Conservation (phyloP, 2,113 vertebrate species). For the Plectropomus leopardus region DNA sequence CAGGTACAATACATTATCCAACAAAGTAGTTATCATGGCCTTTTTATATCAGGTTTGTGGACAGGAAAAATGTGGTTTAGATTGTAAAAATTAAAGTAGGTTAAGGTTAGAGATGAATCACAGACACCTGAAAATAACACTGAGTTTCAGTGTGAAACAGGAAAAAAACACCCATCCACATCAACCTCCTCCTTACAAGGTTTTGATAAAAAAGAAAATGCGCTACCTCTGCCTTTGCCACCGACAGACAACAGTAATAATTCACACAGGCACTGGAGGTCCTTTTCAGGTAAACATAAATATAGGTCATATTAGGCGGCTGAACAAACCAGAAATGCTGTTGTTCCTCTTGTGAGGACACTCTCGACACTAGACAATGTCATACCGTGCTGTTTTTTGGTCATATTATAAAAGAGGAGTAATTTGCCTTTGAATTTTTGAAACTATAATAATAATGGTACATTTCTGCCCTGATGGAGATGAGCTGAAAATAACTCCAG, state of each 20-base stretch:
- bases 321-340: background rate
- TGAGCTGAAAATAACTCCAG: background rate
- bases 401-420: background rate
- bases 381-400: background rate
- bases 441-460: background rate
- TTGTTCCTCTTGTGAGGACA: slow-evolving; percentile 1
- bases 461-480: background rate
- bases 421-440: background rate
- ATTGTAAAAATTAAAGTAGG: background rate
- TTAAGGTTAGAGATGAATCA: background rate
- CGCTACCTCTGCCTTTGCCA: background rate
- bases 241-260: slow-evolving; percentile 1
- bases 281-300: slow-evolving; percentile 1
- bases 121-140: background rate
- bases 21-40: too few species aligned
- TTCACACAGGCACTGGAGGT: background rate
- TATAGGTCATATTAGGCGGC: background rate
- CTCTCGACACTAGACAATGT: background rate
- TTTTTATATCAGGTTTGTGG: background rate
- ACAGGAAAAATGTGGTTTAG: background rate
- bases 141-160: background rate
- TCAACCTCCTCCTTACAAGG: background rate
- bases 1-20: too few species aligned
- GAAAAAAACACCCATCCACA: background rate
- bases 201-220: background rate